Percentiles rank a stretch among this genome's conserved stretches.
Evolutionary conservation across 2,888 invertebrate species (phyloP).

Genomic region (Pandemis heparana): DNA sequence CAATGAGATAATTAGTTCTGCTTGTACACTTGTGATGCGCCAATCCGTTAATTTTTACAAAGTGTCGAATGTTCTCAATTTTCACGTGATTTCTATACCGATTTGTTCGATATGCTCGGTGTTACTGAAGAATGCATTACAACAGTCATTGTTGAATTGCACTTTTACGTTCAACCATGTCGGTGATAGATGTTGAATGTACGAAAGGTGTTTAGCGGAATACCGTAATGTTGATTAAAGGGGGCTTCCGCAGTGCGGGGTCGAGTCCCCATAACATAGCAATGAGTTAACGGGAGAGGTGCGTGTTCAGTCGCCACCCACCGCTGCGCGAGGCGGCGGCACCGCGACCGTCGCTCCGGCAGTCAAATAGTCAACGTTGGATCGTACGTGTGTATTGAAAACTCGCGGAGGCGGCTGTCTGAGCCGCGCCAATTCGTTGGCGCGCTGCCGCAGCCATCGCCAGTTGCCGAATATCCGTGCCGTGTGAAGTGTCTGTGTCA

Average conservation of each 20-base stretch:
- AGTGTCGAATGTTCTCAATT: constrained; percentile 5
- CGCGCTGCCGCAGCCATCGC: constrained; percentile 58
- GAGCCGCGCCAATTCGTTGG: constrained; percentile 78
- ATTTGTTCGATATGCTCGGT: constrained; percentile 7
- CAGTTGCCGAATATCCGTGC: constrained; percentile 52
- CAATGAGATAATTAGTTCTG: constrained; percentile 59
- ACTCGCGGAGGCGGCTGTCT: constrained; percentile 71
- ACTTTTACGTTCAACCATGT: constrained; percentile 29
- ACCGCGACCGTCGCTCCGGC: constrained; percentile 65
- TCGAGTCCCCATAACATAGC: constrained; percentile 80
- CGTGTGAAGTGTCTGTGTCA: constrained; percentile 72
- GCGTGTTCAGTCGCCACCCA: constrained; percentile 80
- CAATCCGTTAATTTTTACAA: constrained; percentile 13
- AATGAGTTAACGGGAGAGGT: constrained; percentile 84
- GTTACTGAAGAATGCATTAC: constrained; percentile 20
- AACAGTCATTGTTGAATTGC: constrained; percentile 20
- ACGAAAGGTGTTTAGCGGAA: constrained; percentile 57
- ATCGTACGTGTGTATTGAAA: constrained; percentile 72
- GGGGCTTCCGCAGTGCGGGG: constrained; percentile 76
- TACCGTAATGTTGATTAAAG: constrained; percentile 57
- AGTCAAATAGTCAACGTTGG: constrained; percentile 81
- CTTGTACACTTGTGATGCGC: constrained; percentile 42
- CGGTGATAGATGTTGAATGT: constrained; percentile 43
- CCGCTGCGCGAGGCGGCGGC: constrained; percentile 79
- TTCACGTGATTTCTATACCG: constrained; percentile 8